Evolutionary conservation across 30 jellyfish, hydroid and myxozoan genomes (phyloP).

Genomic region (Pseudorhiza aurosa): DNA sequence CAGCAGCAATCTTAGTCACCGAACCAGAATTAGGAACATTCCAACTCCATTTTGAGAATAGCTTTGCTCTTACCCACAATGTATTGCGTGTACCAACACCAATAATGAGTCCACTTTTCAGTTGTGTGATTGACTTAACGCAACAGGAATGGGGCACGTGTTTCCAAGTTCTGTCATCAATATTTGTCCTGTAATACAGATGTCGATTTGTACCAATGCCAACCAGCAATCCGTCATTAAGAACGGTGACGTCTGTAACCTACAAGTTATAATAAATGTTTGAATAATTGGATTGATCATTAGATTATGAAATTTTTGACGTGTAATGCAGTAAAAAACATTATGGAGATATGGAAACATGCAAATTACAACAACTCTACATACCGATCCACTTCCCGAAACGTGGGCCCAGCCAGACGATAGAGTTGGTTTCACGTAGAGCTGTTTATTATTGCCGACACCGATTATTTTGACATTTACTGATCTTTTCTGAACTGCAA

Average conservation of each 20-base stretch:
- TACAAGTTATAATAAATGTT: too few relatives aligned
- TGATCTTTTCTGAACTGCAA: conserved; percentile 2
- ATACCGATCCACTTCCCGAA: conserved; percentile 7
- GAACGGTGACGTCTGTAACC: neutral
- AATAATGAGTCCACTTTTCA: conserved; percentile 22
- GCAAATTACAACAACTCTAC: neutral
- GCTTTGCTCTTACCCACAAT: neutral
- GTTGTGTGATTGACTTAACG: conserved; percentile 33
- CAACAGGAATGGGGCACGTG: conserved; percentile 29
- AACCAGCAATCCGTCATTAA: conserved; percentile 8
- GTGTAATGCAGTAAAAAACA: neutral
- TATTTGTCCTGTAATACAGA: neutral
- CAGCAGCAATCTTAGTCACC: neutral
- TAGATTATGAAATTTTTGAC: too few relatives aligned
- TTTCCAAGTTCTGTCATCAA: conserved; percentile 10
- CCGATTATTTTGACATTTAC: neutral
- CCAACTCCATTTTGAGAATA: conserved; percentile 7
- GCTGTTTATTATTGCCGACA: conserved; percentile 7
- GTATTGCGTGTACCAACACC: conserved; percentile 28
- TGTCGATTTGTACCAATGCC: conserved; percentile 19
- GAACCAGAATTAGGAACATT: conserved; percentile 7
- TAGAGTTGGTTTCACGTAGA: neutral
- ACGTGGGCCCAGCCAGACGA: conserved; percentile 13
- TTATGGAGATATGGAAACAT: neutral
- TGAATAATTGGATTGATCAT: too few relatives aligned